Base-by-base conservation (phyloP, 2,888 invertebrate species). In the Saturnia pavonia region DNA sequence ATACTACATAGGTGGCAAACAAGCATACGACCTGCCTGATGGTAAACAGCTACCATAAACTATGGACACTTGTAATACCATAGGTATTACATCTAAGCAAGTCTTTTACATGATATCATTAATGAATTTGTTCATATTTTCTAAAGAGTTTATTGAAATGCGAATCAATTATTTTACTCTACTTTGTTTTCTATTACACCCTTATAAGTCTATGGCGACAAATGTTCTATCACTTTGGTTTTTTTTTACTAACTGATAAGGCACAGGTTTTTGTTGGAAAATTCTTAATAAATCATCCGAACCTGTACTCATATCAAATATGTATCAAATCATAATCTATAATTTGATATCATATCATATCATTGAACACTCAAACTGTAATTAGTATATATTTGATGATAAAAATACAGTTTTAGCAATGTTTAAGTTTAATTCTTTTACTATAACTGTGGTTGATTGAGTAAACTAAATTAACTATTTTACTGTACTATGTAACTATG, bases 271-370 rank as follows among this genome's bases (percentile, higher is more conserved):
- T 11, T 60, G 14, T 60, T 57, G 57, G 22, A 60, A 27, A 14
- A 12, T 60, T 60, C 1, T 60, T 65, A 65, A 65, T 65, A 19
- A 40, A 19, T 40, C 65, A 40, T 34, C 11, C 40, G 11, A 65
- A 40, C 40, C 40, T 34, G 19, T 65, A 40, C 19, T 1, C 40
- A n/a, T n/a, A n/a, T n/a, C n/a, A n/a, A n/a, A n/a, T n/a, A n/a
- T n/a, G n/a, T n/a, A n/a, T n/a, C n/a, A n/a, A n/a, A n/a, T n/a
- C n/a, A n/a, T 40, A 65, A 65, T 65, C 65, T 65, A 65, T 40
- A 19, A 65, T 65, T 40, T 65, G 65, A 65, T 65, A 65, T 65
- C 40, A n/a, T 63, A 63, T 65, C 65, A 40, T 65, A 40, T 60
- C 25, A 27, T 40, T 65, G 65, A 40, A 40, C 14, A 40, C 40